Percentiles rank a stretch among this genome's conserved stretches.
phyloP scores from a whole-genome alignment of 2,888 invertebrate genomes.

The Eristalis arbustorum region DNA sequence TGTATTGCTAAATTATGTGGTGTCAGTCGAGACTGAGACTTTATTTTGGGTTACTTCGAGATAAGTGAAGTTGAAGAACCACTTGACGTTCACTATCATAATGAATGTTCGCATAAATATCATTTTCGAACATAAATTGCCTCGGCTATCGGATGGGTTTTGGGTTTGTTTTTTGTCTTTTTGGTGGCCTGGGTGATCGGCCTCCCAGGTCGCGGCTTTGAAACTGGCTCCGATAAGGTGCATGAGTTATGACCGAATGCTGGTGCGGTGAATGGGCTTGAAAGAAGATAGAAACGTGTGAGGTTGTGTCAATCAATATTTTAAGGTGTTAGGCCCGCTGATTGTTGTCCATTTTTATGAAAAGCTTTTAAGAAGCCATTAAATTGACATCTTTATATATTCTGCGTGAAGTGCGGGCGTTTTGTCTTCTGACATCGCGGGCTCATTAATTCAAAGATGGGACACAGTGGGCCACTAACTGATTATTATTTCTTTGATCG shows the following conservation, averaged over 20 bases:
- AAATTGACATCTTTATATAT: not conserved
- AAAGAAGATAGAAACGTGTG: not conserved
- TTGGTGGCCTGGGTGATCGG: not conserved
- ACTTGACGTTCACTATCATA: conserved; percentile 1
- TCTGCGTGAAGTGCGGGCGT: not conserved
- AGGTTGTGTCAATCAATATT: not conserved
- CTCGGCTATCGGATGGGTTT: not conserved
- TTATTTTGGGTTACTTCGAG: not conserved
- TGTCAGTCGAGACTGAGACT: not conserved
- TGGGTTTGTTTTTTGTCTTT: not conserved
- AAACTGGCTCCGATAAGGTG: not conserved
- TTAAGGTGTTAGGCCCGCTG: not conserved
- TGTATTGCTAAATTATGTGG: not conserved
- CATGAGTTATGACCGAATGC: not conserved
- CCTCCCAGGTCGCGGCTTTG: not conserved
- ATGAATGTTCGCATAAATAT: conserved; percentile 14
- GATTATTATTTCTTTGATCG: too few relatives aligned
- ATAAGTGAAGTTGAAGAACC: not conserved
- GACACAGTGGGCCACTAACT: too few relatives aligned
- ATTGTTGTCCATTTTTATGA: not conserved
- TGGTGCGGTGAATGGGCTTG: not conserved
- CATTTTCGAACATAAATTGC: not conserved
- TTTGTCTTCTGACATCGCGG: too few relatives aligned
- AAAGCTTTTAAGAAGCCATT: not conserved
- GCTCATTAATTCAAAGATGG: too few relatives aligned